Base-by-base conservation (phyloP, 2,888 invertebrate genomes). In the Spisula subtruncata region DNA sequence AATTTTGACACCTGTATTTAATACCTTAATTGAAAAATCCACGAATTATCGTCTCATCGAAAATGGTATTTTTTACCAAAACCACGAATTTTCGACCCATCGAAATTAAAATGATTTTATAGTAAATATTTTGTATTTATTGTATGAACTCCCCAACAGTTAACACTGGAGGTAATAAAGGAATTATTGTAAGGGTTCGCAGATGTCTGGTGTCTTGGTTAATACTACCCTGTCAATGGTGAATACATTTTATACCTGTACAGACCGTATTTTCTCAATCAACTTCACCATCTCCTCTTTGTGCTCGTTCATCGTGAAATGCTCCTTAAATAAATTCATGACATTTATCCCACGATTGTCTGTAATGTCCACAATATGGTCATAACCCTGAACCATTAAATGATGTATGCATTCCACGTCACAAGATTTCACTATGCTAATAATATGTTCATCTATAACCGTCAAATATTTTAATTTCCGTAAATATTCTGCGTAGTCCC, bases 331-430 rank as follows among this genome's bases (percentile, higher is more conserved):
- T 8, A 87, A 81, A 32, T 79, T 86, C 8, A 83, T 25, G 79
- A 92, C 85, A 79, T 92, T 92, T 16, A 91, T 75, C 0, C 92
- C 93, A 5, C 90, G 87, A 18, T 89, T 86, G 79, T 94, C 93
- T 0, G 90, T 92, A 0, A 94, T 94, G 91, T 95, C 96, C 35
- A 94, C 75, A n/a, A 96, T 93, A 90, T 96, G 96, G 85, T 96
- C 96, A 91, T 96, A 96, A 20, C 94, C 94, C 32, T 95, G 93
- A 14, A 96, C 84, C n/a, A 96, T 90, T 32, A 96, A 90, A 8
- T 90, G 88, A 89, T 96, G 96, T 80, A 96, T 81, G 10, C 88
- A 86, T 8, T 92, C 91, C n/a, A 94, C 86, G 82, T 94, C 87
- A 88, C 93, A 93, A n/a, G 92, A 88, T 54, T 92, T 90, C 18